Conservation (phyloP, 2,113 vertebrate species). For the Osmerus mordax region DNA sequence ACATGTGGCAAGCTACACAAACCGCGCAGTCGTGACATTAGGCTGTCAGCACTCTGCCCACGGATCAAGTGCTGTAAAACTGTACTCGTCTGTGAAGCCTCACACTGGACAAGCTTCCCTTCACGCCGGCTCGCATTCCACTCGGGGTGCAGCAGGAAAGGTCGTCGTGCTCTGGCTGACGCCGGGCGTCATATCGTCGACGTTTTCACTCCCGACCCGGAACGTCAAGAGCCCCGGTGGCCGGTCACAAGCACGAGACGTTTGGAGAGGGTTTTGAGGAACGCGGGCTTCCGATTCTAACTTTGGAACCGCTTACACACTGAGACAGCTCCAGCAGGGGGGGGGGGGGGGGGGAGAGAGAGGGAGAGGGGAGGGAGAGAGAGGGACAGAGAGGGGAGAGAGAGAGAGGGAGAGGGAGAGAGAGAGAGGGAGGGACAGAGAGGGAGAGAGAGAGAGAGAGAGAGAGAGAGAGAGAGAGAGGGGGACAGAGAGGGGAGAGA, state of each 20-base stretch:
- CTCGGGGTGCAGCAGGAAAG: too few relatives aligned
- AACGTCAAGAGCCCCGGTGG: too few relatives aligned
- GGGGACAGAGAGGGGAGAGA: too few relatives aligned
- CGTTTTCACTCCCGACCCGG: too few relatives aligned
- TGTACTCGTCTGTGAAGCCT: neutral
- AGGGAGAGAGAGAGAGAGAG: neutral
- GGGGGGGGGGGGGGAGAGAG: constrained; percentile 1
- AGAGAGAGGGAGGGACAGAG: constrained; percentile 14
- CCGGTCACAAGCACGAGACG: too few relatives aligned
- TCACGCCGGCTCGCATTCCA: too few relatives aligned
- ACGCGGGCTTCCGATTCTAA: neutral
- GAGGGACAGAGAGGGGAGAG: constrained; percentile 6
- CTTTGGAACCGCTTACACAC: neutral
- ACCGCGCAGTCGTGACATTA: neutral
- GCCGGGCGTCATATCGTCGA: too few relatives aligned
- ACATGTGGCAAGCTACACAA: neutral
- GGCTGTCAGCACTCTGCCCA: neutral
- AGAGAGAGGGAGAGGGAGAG: constrained; percentile 21
- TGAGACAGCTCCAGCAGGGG: constrained; percentile 4
- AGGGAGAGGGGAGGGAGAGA: constrained; percentile 35
- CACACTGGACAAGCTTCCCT: neutral
- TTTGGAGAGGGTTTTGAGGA: neutral
- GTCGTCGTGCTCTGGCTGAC: too few relatives aligned
- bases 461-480: too few relatives aligned
- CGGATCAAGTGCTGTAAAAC: neutral